Evolutionary conservation across 1,140 invertebrate species (phyloP).

Genomic region (Fopius arisanus): DNA sequence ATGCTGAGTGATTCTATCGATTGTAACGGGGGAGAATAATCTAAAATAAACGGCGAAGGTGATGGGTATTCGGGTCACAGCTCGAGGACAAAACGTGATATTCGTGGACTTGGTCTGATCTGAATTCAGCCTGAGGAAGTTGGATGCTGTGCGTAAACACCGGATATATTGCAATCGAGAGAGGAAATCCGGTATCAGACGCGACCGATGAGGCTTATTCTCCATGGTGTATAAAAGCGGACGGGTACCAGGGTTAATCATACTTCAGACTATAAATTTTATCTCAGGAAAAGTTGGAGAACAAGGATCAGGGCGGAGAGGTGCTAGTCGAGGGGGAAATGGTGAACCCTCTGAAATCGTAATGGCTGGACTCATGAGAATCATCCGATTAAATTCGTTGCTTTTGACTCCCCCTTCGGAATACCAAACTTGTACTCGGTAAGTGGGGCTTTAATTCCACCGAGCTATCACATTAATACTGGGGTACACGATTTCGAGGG

Average conservation of each 20-base stretch:
- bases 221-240: neutral
- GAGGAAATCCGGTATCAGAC: neutral
- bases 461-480: conserved; percentile 7
- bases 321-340: neutral
- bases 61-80: neutral
- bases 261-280: neutral
- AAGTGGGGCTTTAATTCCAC: conserved; percentile 16
- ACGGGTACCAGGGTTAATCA: neutral
- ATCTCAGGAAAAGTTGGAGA: neutral
- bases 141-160: neutral
- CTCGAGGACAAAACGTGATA: neutral
- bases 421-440: neutral
- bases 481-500: conserved; percentile 21
- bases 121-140: neutral
- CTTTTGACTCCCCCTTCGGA: neutral
- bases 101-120: neutral
- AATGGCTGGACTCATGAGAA: conserved; percentile 19
- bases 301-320: neutral
- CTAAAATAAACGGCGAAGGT: neutral
- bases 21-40: neutral
- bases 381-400: conserved; percentile 29
- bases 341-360: conserved; percentile 15
- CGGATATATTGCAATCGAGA: neutral
- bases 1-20: neutral
- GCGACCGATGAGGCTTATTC: neutral